A percentile compares a stretch with the other conserved stretches of the same genome.
Conservation (phyloP, 2,888 invertebrate species). For the Penaeus monodon region DNA sequence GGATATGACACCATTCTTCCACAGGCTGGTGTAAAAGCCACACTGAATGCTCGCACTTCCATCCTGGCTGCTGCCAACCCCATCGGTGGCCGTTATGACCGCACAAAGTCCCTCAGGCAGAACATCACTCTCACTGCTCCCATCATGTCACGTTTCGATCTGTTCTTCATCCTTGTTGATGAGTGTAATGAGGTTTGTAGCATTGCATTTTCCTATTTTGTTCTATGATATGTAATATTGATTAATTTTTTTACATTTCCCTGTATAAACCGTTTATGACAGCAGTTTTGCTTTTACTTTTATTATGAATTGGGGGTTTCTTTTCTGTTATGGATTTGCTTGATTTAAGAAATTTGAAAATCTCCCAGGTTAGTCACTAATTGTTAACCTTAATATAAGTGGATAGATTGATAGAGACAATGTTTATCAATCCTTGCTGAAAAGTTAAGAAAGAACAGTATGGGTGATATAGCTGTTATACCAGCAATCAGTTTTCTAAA, state of each 20-base stretch:
- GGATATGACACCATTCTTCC: slow-evolving; percentile 55
- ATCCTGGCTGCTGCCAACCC: slow-evolving; percentile 99
- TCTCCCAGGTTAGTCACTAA: too few relatives aligned
- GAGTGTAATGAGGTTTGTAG: slow-evolving; percentile 87
- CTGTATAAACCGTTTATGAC: too few relatives aligned
- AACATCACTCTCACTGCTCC: slow-evolving; percentile 94
- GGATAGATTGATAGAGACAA: too few relatives aligned
- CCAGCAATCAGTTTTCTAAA: neutral
- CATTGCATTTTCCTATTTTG: neutral
- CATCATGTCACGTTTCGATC: slow-evolving; percentile 98
- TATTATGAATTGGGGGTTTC: too few relatives aligned
- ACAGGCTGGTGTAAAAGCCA: slow-evolving; percentile 94
- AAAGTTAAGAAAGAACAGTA: neutral
- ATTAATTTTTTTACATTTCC: too few relatives aligned
- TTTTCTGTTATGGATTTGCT: neutral
- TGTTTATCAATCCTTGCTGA: too few relatives aligned
- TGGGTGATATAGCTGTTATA: neutral
- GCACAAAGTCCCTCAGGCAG: slow-evolving; percentile 91
- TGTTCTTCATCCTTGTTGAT: slow-evolving; percentile 98
- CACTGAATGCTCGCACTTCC: slow-evolving; percentile 95
- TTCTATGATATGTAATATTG: too few relatives aligned
- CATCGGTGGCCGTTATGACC: slow-evolving; percentile 95
- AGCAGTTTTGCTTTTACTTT: too few relatives aligned
- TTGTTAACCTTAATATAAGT: too few relatives aligned
- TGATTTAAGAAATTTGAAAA: too few relatives aligned